Conservation (phyloP, 1,140 invertebrate species). For the Psix sp. region DNA sequence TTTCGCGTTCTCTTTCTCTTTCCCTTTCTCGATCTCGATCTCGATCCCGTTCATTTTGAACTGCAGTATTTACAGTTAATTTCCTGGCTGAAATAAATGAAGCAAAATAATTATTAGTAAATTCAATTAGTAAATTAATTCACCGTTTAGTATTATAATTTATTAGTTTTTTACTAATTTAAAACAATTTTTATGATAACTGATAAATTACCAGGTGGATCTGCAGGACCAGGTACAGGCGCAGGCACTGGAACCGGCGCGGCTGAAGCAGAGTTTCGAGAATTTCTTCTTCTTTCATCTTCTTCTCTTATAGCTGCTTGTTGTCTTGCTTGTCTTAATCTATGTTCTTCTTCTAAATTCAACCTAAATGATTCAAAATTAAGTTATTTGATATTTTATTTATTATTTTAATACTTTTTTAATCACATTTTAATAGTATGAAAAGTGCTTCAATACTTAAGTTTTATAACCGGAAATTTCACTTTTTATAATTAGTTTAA, state of each 20-base stretch:
- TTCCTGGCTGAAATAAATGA: constrained; percentile 79
- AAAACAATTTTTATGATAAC: constrained; percentile 76
- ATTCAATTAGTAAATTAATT: no score
- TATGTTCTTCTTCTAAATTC: constrained; percentile 83
- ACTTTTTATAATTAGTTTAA: no score
- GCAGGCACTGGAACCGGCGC: constrained; percentile 72
- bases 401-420: no score
- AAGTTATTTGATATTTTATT: no score
- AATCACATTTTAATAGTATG: no score
- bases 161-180: constrained; percentile 67
- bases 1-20: constrained; percentile 68
- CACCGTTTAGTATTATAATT: constrained; percentile 11
- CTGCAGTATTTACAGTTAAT: constrained; percentile 75
- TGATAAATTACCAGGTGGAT: constrained; percentile 76
- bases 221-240: constrained; percentile 72
- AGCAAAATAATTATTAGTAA: constrained; percentile 75
- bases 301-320: constrained; percentile 75
- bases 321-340: constrained; percentile 78
- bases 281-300: constrained; percentile 78
- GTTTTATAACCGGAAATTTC: no score
- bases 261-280: constrained; percentile 76
- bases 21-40: constrained; percentile 67
- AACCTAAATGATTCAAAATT: constrained; percentile 69
- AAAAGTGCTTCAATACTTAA: no score
- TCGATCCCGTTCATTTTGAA: constrained; percentile 77